Percentiles rank a stretch among this genome's conserved stretches.
These are phyloP conservation scores for Pogoniulus pusillus DNA, from an alignment of 2,797 vertebrate species.

Conservation along the genomic window DNA sequence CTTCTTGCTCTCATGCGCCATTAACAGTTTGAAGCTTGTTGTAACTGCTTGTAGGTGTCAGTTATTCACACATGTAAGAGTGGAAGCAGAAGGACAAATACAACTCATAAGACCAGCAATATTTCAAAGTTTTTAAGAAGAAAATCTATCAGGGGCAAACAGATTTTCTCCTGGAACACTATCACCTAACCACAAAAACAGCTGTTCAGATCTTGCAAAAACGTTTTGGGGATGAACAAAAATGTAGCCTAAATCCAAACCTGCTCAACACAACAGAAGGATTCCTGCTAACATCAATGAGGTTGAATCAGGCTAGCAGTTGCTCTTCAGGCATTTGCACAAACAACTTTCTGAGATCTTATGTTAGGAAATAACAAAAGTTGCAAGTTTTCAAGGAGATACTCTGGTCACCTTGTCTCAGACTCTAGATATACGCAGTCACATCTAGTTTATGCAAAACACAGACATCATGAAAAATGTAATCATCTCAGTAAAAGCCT, in stretches of 20 bases:
- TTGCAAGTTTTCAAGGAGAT: not conserved
- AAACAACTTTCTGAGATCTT: not conserved
- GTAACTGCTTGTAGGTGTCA: not conserved
- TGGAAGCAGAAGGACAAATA: not conserved
- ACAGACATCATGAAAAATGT: not conserved
- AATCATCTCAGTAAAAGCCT: conserved; percentile 25
- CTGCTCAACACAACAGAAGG: not conserved
- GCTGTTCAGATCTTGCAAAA: not conserved
- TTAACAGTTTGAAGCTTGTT: not conserved
- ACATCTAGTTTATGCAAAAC: not conserved
- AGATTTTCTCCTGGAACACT: not conserved
- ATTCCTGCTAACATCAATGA: not conserved
- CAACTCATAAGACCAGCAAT: not conserved
- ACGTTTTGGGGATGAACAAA: not conserved
- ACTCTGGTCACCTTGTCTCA: not conserved
- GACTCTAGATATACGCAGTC: not conserved
- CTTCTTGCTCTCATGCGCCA: not conserved
- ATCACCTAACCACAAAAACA: not conserved
- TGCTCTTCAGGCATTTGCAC: not conserved
- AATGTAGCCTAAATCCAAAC: not conserved
- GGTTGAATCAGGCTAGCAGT: not conserved
- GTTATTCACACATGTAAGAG: not conserved
- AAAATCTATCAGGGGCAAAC: not conserved
- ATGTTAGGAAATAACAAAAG: not conserved
- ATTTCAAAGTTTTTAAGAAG: not conserved